Base-by-base conservation (phyloP, 1,140 invertebrate species). In the Adoxophyes honmai region DNA sequence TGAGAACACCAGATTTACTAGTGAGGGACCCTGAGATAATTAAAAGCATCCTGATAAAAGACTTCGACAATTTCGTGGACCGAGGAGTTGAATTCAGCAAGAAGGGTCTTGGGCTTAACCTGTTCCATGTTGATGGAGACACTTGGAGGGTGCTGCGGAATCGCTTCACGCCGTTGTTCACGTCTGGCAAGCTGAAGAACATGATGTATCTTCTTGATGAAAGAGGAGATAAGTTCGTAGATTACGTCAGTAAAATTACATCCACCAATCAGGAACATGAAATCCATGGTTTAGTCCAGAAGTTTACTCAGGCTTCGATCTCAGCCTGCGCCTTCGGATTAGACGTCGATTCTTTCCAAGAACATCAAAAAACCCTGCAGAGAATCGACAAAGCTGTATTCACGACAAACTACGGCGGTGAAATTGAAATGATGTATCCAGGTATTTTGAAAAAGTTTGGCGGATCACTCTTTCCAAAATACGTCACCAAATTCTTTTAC, bases 1-100 rank as follows among this genome's bases (percentile, higher is more conserved):
- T 75, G 63, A 70, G 78, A 2, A 82, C 87, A 2, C 91, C 92
- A 0, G 69, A 81, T 4, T 56, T 92, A 5, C 64, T 92, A 0
- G 38, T 91, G 1, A 79, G 90, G 7, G 91, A 94, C 68, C 77
- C 92, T 13, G 90, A 92, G 3, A 66, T 94, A 0, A 86, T 93
- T 0, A 93, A 92, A 65, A 71, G 86, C 11, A 87, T 94, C 1
- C 55, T 93, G 11, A 85, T 91, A 2, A 92, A 91, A 66, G 91
- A 93, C 62, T 93, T 92, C 42, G 67, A 83, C 28, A 66, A 81
- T 16, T 93, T 93, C 36, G 61, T 78, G 21, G 89, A 91, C 60
- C 88, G 90, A 4, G 86, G 83, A 0, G 52, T 87, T 0, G 73
- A 79, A 34, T 76, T 87, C 15, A 87, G 90, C 55, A 84, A 88